A percentile compares a stretch with the other conserved stretches of the same genome.
Conservation (phyloP, 2,888 invertebrate genomes). For the Diaprepes abbreviatus region DNA sequence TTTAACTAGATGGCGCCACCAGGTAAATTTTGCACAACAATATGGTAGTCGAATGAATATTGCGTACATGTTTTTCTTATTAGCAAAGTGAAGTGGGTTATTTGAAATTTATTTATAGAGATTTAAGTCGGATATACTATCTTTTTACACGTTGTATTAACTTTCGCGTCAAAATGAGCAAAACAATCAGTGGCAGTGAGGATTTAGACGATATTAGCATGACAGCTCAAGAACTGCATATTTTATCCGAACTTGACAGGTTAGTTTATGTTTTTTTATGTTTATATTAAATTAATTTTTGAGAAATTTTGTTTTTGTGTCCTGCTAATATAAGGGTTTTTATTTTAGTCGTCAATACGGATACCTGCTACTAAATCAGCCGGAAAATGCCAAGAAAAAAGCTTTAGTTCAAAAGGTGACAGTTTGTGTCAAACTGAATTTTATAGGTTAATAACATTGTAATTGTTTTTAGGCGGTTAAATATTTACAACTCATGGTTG, state of each 20-base stretch:
- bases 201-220: conserved; percentile 66
- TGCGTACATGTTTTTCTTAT: too few species aligned
- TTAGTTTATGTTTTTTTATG: conserved; percentile 28
- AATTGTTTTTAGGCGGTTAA: conserved; percentile 77
- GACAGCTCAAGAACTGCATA: conserved; percentile 87
- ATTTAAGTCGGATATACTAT: conserved; percentile 34
- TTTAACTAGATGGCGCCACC: too few species aligned
- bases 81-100: conserved; percentile 25
- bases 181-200: conserved; percentile 58
- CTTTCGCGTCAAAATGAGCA: conserved; percentile 60
- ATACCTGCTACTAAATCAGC: conserved; percentile 84
- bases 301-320: too few species aligned
- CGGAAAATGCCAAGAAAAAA: conserved; percentile 86
- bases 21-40: too few species aligned
- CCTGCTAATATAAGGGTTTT: too few species aligned
- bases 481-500: conserved; percentile 87
- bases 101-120: conserved; percentile 43
- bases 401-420: conserved; percentile 82
- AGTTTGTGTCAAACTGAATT: conserved; percentile 48
- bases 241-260: conserved; percentile 91
- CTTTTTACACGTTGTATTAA: conserved; percentile 18
- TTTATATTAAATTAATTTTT: neutral
- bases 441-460: conserved; percentile 20
- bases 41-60: too few species aligned
- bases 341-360: conserved; percentile 90